Conservation (phyloP, 1,140 invertebrate genomes). For the Drosophila malerkotliana region DNA sequence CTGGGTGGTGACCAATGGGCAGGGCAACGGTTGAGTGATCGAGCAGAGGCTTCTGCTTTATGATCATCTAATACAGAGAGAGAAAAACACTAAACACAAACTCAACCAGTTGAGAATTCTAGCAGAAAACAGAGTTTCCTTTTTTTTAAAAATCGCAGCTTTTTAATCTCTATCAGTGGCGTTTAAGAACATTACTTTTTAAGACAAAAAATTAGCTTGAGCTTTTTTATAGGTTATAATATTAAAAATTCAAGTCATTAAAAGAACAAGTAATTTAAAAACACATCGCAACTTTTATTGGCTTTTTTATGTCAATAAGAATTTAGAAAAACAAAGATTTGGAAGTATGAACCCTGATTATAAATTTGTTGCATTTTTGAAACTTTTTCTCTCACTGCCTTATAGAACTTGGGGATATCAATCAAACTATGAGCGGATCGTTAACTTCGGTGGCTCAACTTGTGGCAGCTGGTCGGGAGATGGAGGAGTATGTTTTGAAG, state of each 20-base stretch:
- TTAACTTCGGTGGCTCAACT: slow-evolving; percentile 41
- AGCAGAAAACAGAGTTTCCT: background rate
- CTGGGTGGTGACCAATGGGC: slow-evolving; percentile 55
- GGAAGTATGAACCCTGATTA: background rate
- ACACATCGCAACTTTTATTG: too few relatives aligned
- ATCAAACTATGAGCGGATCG: slow-evolving; percentile 75
- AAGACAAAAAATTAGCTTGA: too few relatives aligned
- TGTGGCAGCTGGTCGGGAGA: slow-evolving; percentile 22
- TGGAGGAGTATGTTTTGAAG: slow-evolving; percentile 1
- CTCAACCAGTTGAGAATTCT: background rate
- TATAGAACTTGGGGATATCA: slow-evolving; percentile 57
- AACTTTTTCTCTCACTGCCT: background rate
- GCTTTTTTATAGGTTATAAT: too few relatives aligned
- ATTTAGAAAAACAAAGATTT: too few relatives aligned
- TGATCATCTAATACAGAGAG: slow-evolving; percentile 2
- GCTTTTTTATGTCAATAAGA: too few relatives aligned
- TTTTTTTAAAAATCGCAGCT: too few relatives aligned
- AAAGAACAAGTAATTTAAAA: too few relatives aligned
- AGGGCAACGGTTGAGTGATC: slow-evolving; percentile 36
- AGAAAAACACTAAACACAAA: background rate
- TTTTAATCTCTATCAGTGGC: too few relatives aligned
- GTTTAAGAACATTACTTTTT: too few relatives aligned
- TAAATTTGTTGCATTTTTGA: background rate
- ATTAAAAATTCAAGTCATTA: too few relatives aligned
- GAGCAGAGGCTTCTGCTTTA: slow-evolving; percentile 1